These are phyloP conservation scores for Hylia prasina DNA, from an alignment of 2,113 vertebrate species.

Conservation along the genomic window DNA sequence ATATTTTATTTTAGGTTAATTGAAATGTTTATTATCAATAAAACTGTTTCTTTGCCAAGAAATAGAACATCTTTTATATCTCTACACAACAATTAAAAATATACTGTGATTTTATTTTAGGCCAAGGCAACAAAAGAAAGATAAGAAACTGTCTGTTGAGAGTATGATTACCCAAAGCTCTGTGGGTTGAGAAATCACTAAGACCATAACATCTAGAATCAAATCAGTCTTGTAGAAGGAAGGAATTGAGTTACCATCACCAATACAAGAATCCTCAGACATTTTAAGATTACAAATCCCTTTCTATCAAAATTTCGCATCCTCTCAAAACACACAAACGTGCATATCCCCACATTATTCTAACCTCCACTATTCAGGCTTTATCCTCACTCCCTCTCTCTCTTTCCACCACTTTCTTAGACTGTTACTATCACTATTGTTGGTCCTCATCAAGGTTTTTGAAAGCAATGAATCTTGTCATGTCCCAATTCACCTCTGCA, in stretches of 20 bases:
- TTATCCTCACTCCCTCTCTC: neutral
- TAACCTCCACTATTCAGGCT: neutral
- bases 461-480: neutral
- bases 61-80: neutral
- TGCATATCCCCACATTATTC: neutral
- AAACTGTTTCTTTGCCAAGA: neutral
- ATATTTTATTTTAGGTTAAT: neutral
- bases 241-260: neutral
- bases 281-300: neutral
- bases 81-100: neutral
- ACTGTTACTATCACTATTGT: neutral
- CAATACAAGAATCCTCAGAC: neutral
- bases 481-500: neutral
- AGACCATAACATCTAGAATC: neutral
- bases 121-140: neutral
- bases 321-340: neutral
- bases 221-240: neutral
- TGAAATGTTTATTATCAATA: neutral
- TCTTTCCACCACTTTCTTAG: neutral
- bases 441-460: neutral
- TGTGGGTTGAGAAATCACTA: neutral
- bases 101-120: neutral
- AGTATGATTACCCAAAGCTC: neutral
- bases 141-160: neutral
- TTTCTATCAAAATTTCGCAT: neutral